These are phyloP conservation scores for Leptocoma aspasia DNA, from an alignment of 2,113 vertebrate genomes.

Conservation along the genomic window DNA sequence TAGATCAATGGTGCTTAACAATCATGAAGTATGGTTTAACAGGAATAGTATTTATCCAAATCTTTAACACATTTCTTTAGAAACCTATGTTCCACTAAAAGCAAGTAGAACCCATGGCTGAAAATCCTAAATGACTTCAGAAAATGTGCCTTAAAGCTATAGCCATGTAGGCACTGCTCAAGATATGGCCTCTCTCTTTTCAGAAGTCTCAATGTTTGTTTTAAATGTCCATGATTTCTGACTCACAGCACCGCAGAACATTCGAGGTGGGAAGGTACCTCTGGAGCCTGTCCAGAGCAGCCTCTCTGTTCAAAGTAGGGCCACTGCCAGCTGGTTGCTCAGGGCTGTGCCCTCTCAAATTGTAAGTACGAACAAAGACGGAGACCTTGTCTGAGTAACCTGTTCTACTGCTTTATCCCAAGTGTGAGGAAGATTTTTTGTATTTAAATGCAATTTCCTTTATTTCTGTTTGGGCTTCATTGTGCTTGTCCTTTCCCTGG, in stretches of 20 bases:
- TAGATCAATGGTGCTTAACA: not conserved
- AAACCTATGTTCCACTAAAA: not conserved
- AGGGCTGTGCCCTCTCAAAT: not conserved
- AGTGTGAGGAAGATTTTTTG: not conserved
- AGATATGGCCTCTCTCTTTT: not conserved
- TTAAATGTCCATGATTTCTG: not conserved
- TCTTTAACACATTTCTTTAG: not conserved
- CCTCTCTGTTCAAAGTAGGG: not conserved
- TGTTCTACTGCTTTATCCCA: not conserved
- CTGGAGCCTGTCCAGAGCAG: not conserved
- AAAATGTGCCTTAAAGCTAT: not conserved
- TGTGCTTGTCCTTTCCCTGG: not conserved
- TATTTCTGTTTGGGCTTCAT: not conserved
- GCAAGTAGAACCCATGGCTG: not conserved
- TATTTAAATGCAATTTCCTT: not conserved
- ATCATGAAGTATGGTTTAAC: not conserved
- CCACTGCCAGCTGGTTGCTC: not conserved
- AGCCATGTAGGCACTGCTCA: not conserved
- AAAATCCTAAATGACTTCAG: not conserved
- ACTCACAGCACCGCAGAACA: not conserved
- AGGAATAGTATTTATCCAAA: not conserved
- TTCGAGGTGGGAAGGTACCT: not conserved
- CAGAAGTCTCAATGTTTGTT: not conserved
- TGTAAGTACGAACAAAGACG: not conserved
- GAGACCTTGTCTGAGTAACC: not conserved